These are phyloP conservation scores for Hedychridium roseum DNA, from an alignment of 2,888 invertebrate genomes.

Conservation along the genomic window DNA sequence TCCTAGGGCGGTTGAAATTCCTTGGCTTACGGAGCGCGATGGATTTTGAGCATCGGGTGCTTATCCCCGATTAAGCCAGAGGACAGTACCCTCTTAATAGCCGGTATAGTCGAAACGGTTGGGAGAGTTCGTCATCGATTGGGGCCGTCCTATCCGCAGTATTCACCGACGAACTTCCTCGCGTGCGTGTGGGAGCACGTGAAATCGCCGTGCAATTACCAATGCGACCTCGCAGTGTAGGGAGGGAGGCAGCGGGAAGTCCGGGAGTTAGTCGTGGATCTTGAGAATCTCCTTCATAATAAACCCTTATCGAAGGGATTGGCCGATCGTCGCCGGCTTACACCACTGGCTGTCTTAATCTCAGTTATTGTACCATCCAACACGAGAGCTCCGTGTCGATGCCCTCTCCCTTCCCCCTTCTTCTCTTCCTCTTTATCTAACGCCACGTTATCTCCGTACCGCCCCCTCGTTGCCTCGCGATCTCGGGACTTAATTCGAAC, in stretches of 20 bases:
- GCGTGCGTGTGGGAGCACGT: constrained; percentile 2
- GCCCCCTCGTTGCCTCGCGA: constrained; percentile 10
- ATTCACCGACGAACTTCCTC: constrained; percentile 1
- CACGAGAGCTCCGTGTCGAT: constrained; percentile 20
- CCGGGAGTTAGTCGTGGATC: constrained; percentile 19
- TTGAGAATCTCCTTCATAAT: constrained; percentile 34
- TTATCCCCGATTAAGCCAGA: constrained; percentile 11
- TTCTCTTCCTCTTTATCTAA: constrained; percentile 24
- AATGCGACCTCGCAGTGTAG: constrained; percentile 34
- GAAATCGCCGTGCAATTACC: constrained; percentile 47
- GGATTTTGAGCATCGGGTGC: too few species aligned
- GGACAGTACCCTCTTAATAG: constrained; percentile 41
- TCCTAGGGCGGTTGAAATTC: too few species aligned
- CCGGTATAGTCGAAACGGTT: constrained; percentile 32
- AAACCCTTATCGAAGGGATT: constrained; percentile 37
- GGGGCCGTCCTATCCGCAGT: constrained; percentile 12
- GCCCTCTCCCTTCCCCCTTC: constrained; percentile 6
- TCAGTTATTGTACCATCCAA: constrained; percentile 40
- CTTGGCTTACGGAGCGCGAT: too few species aligned
- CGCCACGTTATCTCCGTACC: constrained; percentile 28
- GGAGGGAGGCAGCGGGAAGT: constrained; percentile 23
- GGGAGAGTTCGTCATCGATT: constrained; percentile 43
- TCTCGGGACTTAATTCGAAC: constrained; percentile 52
- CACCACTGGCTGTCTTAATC: constrained; percentile 34
- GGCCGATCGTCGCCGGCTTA: constrained; percentile 36